phyloP scores from a whole-genome alignment of 2,888 invertebrate genomes.

The Dryobotodes eremita region DNA sequence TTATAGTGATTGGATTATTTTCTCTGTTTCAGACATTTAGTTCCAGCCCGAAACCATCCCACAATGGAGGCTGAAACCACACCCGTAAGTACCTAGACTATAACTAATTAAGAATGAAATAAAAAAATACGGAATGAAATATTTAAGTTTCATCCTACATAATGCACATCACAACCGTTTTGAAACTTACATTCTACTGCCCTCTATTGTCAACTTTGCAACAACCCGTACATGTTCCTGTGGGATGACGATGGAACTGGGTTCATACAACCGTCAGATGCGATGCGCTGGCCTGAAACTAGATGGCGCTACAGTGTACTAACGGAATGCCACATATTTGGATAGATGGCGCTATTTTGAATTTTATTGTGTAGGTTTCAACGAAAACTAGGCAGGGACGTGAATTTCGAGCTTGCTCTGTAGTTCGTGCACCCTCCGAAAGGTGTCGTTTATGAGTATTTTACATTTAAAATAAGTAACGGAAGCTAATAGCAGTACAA shows the following conservation, averaged over 20 bases:
- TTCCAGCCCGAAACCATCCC: constrained; percentile 75
- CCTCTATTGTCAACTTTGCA: constrained; percentile 76
- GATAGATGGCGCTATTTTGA: constrained; percentile 69
- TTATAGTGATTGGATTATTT: constrained; percentile 66
- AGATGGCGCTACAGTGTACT: constrained; percentile 60
- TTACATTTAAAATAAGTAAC: not conserved
- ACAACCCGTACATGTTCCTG: constrained; percentile 64
- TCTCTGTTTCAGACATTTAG: constrained; percentile 83
- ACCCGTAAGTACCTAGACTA: constrained; percentile 84
- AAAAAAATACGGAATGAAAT: constrained; percentile 30
- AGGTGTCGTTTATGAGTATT: constrained; percentile 70
- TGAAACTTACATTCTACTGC: constrained; percentile 71
- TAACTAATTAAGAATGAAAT: constrained; percentile 30
- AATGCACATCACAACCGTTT: constrained; percentile 79
- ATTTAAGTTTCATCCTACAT: constrained; percentile 57
- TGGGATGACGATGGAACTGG: constrained; percentile 52
- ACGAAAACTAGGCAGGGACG: constrained; percentile 22
- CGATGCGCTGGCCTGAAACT: constrained; percentile 18
- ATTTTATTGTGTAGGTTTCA: constrained; percentile 12
- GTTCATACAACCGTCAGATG: constrained; percentile 23
- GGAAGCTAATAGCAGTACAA: not conserved
- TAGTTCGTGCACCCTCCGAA: constrained; percentile 66
- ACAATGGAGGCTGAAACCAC: constrained; percentile 82
- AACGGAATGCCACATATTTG: constrained; percentile 13
- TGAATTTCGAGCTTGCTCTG: constrained; percentile 14